phyloP scores from a whole-genome alignment of 2,888 invertebrate genomes.

The Dynastes tityus region DNA sequence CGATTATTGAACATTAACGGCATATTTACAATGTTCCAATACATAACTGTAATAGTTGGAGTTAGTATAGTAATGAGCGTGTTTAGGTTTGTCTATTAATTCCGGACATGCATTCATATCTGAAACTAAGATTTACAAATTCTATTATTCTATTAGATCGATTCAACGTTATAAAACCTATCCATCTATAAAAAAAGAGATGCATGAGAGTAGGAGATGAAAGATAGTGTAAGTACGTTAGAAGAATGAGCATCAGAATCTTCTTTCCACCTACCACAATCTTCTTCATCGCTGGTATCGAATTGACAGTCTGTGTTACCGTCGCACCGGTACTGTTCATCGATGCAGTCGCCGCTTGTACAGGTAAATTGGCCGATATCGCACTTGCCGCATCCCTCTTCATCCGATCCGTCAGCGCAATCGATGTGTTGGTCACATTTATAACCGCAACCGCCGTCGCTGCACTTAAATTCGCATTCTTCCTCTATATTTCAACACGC shows the following conservation, averaged over 20 bases:
- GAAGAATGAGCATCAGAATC: constrained; percentile 62
- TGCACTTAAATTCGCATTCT: constrained; percentile 38
- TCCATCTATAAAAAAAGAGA: too few relatives aligned
- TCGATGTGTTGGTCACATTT: constrained; percentile 69
- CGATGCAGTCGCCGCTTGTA: constrained; percentile 60
- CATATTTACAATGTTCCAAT: too few relatives aligned
- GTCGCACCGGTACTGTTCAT: constrained; percentile 73
- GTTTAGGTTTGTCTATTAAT: too few relatives aligned
- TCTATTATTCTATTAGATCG: too few relatives aligned
- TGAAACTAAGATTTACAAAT: not conserved
- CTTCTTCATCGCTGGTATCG: constrained; percentile 74
- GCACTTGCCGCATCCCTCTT: constrained; percentile 70
- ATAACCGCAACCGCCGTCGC: constrained; percentile 53
- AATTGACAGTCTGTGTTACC: constrained; percentile 72
- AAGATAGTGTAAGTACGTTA: not conserved
- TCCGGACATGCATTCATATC: not conserved
- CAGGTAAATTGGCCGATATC: constrained; percentile 53
- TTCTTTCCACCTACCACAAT: constrained; percentile 55
- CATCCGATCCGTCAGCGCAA: constrained; percentile 73
- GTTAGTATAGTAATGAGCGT: too few relatives aligned
- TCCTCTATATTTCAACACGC: constrained; percentile 57
- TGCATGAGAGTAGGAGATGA: too few relatives aligned
- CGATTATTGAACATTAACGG: too few relatives aligned
- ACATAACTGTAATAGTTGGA: too few relatives aligned
- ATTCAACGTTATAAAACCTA: too few relatives aligned